phyloP scores from a whole-genome alignment of 2,888 invertebrate genomes.

The Camponotus fellah region DNA sequence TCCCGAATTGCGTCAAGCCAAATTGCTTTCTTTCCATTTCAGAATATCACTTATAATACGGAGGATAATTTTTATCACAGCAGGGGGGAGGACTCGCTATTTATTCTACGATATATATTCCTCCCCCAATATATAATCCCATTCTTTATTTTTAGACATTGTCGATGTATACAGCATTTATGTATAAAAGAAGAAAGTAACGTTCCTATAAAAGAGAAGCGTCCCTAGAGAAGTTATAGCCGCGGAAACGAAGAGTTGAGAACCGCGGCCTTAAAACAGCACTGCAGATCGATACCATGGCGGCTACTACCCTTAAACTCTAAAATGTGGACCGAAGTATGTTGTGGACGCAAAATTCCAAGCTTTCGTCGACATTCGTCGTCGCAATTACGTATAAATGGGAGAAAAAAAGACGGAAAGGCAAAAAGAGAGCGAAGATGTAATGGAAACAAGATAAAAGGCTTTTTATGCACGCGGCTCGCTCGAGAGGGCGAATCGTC shows the following conservation, averaged over 20 bases:
- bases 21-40: slow-evolving; percentile 20
- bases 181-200: background rate
- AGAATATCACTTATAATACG: background rate
- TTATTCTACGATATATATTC: slow-evolving; percentile 23
- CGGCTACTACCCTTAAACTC: slow-evolving; percentile 80
- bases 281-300: slow-evolving; percentile 82
- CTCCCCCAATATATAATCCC: too few species aligned
- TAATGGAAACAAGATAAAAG: background rate
- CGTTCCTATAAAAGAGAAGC: background rate
- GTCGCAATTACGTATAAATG: background rate
- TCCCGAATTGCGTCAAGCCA: slow-evolving; percentile 8
- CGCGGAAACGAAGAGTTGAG: slow-evolving; percentile 72
- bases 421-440: background rate
- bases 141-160: slow-evolving; percentile 21
- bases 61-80: background rate
- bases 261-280: slow-evolving; percentile 81
- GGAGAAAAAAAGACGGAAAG: background rate
- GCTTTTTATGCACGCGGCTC: background rate
- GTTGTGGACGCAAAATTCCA: slow-evolving; percentile 65
- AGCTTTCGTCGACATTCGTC: slow-evolving; percentile 35
- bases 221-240: background rate
- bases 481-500: background rate
- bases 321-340: slow-evolving; percentile 76
- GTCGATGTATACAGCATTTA: background rate
- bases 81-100: background rate